Conservation (phyloP, 2,888 invertebrate genomes). For the Drosophila paracracens region DNA sequence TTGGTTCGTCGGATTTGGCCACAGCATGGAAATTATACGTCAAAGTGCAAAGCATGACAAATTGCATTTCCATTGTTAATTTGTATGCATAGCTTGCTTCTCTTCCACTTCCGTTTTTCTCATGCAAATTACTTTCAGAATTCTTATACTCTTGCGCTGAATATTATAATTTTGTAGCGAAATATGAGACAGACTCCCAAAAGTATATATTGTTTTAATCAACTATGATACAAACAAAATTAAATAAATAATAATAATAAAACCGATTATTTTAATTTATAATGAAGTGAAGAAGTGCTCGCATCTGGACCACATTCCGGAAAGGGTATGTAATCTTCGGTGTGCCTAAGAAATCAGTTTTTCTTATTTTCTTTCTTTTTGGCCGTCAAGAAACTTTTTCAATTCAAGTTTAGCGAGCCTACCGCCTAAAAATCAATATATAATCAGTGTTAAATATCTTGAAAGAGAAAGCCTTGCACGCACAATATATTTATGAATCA, state of each 20-base stretch:
- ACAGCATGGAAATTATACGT: constrained; percentile 65
- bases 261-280: background rate
- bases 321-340: background rate
- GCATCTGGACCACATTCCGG: background rate
- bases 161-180: background rate
- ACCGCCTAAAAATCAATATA: constrained; percentile 59
- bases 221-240: background rate
- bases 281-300: background rate
- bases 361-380: background rate
- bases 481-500: constrained; percentile 2
- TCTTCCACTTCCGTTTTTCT: background rate
- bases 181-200: background rate
- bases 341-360: background rate
- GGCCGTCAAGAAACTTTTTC: constrained; percentile 43
- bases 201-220: background rate
- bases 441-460: constrained; percentile 56
- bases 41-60: constrained; percentile 67
- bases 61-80: constrained; percentile 72
- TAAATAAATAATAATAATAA: background rate
- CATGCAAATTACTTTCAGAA: constrained; percentile 50
- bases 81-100: constrained; percentile 51
- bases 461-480: constrained; percentile 12
- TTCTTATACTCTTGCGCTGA: constrained; percentile 8
- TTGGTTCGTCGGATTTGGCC: constrained; percentile 18
- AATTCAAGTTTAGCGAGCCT: constrained; percentile 39